These are phyloP conservation scores for Euschistus heros DNA, from an alignment of 1,140 invertebrate species.

Conservation along the genomic window DNA sequence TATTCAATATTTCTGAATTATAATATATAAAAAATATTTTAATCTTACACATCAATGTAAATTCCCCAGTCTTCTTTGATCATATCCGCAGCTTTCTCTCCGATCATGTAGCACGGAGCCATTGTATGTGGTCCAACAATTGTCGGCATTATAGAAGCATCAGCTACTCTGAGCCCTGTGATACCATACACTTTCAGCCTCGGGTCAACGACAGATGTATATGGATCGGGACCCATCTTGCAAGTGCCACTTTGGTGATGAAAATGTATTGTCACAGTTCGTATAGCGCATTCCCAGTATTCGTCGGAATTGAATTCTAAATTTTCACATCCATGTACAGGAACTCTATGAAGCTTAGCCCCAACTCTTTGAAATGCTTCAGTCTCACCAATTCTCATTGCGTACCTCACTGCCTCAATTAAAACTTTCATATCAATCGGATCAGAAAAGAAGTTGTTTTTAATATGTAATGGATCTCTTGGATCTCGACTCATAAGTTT, in stretches of 20 bases:
- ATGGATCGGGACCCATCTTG: slow-evolving; percentile 35
- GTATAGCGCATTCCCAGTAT: slow-evolving; percentile 36
- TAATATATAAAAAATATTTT: too few species aligned
- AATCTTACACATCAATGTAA: too few species aligned
- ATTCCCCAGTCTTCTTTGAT: slow-evolving; percentile 3
- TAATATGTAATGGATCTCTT: too few species aligned
- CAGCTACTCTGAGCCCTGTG: slow-evolving; percentile 35
- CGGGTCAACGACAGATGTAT: slow-evolving; percentile 31
- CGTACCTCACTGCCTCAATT: too few species aligned
- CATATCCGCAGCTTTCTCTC: slow-evolving; percentile 35
- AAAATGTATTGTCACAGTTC: slow-evolving; percentile 30
- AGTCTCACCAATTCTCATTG: too few species aligned
- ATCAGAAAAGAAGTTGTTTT: too few species aligned
- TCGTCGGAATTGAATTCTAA: slow-evolving; percentile 33
- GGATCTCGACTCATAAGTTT: too few species aligned
- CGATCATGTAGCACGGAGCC: slow-evolving; percentile 34
- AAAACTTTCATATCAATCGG: too few species aligned
- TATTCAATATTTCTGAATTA: too few species aligned
- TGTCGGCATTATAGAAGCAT: slow-evolving; percentile 39
- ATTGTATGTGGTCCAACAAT: slow-evolving; percentile 36
- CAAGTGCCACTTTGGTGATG: slow-evolving; percentile 36
- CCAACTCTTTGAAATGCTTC: slow-evolving; percentile 45
- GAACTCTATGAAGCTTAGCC: slow-evolving; percentile 22
- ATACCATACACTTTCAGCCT: slow-evolving; percentile 32
- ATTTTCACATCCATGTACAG: slow-evolving; percentile 28